Evolutionary conservation across 2,888 invertebrate species (phyloP).

Genomic region (Nineta flava): DNA sequence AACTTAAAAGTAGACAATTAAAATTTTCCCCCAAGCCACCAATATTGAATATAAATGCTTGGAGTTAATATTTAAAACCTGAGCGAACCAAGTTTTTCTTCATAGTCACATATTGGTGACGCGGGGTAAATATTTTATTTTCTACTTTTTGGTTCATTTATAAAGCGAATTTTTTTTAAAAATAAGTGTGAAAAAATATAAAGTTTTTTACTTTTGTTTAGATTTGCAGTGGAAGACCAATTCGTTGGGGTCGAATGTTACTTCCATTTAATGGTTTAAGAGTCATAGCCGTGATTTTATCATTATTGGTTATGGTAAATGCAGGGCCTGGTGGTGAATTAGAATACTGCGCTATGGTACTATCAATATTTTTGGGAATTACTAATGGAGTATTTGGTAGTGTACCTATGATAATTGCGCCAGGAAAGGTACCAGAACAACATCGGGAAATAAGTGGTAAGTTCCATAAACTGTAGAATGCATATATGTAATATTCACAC

Average conservation of each 20-base stretch:
- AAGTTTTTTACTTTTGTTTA: constrained; percentile 19
- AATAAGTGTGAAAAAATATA: neutral
- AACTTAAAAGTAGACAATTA: no score
- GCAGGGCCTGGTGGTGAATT: constrained; percentile 18
- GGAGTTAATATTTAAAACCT: no score
- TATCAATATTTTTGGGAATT: constrained; percentile 56
- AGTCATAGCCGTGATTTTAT: constrained; percentile 1
- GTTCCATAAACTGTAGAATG: neutral
- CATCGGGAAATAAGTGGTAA: constrained; percentile 75
- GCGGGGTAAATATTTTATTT: no score
- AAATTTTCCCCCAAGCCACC: no score
- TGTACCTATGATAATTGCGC: constrained; percentile 84
- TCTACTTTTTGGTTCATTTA: no score
- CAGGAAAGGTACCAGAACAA: constrained; percentile 70
- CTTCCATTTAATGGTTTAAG: constrained; percentile 6
- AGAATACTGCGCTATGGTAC: constrained; percentile 48
- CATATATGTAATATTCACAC: no score
- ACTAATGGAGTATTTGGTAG: constrained; percentile 82
- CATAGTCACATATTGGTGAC: no score
- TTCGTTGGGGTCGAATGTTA: constrained; percentile 2
- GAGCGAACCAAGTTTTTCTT: no score
- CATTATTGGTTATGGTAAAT: constrained; percentile 2
- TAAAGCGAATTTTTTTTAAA: no score
- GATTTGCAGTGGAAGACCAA: constrained; percentile 11
- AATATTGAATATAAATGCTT: no score